Evolutionary conservation across 2,797 vertebrate genomes (phyloP), one percentile per base, ranked within the genome.

Genomic region (Pseudomugil tenellus): DNA sequence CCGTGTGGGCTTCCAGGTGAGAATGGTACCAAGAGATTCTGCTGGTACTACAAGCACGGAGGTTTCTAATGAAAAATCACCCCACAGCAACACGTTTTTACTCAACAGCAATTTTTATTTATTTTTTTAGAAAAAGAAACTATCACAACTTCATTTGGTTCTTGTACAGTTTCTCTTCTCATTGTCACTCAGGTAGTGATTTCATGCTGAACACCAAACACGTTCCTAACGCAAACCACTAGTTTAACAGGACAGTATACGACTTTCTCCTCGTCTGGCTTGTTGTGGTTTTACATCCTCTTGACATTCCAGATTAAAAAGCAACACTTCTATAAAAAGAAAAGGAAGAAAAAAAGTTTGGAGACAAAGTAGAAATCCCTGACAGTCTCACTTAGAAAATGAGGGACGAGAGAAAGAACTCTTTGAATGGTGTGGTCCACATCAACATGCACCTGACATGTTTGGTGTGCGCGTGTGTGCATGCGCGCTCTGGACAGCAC

Each of bases 131-230:
- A 91, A 91, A 93, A 92, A 92, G 76, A 93, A 93, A 91, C 91
- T 91, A 93, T 93, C 79, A 93, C 92, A 94, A 94, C 87, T 90
- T 93, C 81, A 90, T 94, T 93, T 93, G 90, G 89, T 93, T 92
- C 91, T 86, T 93, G 91, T 90, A 93, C 89, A 94, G 88, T 89
- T 89, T 86, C 79, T 90, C 76, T 86, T 58, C 51, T 64, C 43
- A 71, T 88, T 63, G 78, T 91, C 86, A 83, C 89, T 92, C 86
- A 90, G 80, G 73, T 84, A 87, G 79, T 87, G 90, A 92, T 92
- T 81, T 93, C 91, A 91, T 93, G 93, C 93, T 89, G 87, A 93
- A 93, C 86, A 89, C 74, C 89, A 90, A 85, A 90, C 88, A 85
- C 67, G 90, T 81, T 83, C 84, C 80, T 71, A 85, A 83, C 81